Evolutionary conservation across 2,888 invertebrate species (phyloP), one percentile per base, ranked within the genome.

Genomic region (Drosophila stalkeri): DNA sequence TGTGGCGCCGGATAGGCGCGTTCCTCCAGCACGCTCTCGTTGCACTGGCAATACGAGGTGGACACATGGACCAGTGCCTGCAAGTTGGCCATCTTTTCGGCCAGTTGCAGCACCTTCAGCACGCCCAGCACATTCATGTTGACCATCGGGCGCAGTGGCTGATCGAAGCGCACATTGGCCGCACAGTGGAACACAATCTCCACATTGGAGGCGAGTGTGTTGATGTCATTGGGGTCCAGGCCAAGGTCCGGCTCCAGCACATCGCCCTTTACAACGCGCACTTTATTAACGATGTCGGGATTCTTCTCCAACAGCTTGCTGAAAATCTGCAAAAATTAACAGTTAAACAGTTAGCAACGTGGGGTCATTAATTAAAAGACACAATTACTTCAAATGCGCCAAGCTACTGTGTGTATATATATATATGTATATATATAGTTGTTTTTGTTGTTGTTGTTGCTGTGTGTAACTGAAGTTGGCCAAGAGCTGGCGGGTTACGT

Each of bases 31-130:
- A 95, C 93, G 0, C 94, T 93, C 80, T 97, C 94, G 83, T 97
- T 96, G 91, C 98, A 98, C 91, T 98, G 98, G 80, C 98, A 97
- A 92, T 98, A 99, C 0, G 98, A 96, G 0, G 99, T 99, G 0
- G 98, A 98, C 0, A 98, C 96, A 92, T 99, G 98, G 3, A 98
- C 94, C 82, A 98, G 95, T 0, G 95, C 95, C 92, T 94, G 94
- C 60, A 98, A 93, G 39, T 96, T 95, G 77, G 94, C 94, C 94
- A 96, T 95, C 77, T 94, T 94, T 88, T 96, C 96, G 67, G 97
- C 97, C 55, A 98, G 93, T 43, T 96, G 94, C 20, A 98, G 92
- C 90, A 98, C 94, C 80, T 96, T 94, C 71, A 95, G 94, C 0
- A 98, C 97, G 4, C 97, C 98, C 5, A 95, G 94, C 0, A 98